phyloP scores from a whole-genome alignment of 2,113 vertebrate genomes.

The Plecotus auritus region DNA sequence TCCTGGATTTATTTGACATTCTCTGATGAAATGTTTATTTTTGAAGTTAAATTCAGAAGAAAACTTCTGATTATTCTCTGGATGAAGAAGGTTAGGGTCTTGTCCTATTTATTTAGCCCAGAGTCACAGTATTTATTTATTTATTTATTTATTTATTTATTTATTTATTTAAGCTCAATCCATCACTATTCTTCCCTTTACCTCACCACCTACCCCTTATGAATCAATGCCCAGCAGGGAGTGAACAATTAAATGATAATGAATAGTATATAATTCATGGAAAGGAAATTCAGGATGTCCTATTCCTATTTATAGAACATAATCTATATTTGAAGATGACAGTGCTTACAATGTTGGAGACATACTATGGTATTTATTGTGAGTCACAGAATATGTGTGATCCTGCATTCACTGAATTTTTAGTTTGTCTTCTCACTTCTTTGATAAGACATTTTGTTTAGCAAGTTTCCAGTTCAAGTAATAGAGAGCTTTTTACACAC shows the following conservation, averaged over 20 bases:
- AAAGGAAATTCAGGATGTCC: neutral
- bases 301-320: neutral
- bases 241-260: neutral
- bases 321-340: neutral
- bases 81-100: neutral
- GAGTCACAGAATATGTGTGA: neutral
- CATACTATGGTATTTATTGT: neutral
- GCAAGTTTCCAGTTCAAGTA: neutral
- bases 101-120: neutral
- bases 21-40: neutral
- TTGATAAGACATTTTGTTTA: neutral
- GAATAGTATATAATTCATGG: neutral
- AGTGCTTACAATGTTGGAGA: neutral
- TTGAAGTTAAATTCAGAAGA: neutral
- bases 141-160: neutral
- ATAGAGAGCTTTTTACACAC: neutral
- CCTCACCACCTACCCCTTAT: neutral
- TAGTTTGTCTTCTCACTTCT: neutral
- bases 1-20: neutral
- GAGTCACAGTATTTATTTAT: neutral
- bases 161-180: neutral
- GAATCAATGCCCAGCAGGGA: neutral
- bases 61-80: neutral
- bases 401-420: neutral
- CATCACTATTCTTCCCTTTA: neutral